These are phyloP conservation scores for Lithophane socia DNA, from an alignment of 2,888 invertebrate species.

Conservation along the genomic window DNA sequence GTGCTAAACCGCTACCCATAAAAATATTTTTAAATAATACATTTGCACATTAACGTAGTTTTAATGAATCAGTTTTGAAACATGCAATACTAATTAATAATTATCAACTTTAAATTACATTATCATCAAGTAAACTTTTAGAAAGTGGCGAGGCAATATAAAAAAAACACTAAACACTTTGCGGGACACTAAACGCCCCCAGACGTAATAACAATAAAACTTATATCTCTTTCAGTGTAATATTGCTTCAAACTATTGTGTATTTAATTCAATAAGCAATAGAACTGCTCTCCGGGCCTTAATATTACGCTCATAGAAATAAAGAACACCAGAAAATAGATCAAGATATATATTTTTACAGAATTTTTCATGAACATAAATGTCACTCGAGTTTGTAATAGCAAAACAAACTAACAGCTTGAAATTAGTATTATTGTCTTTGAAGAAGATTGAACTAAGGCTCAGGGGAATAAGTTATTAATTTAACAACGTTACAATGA, in stretches of 20 bases:
- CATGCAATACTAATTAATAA: not conserved
- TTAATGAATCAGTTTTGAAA: not conserved
- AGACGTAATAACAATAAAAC: not conserved
- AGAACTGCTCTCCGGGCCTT: not conserved
- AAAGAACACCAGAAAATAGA: not conserved
- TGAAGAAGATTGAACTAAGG: constrained; percentile 28
- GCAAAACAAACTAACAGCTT: not conserved
- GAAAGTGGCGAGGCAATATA: not conserved
- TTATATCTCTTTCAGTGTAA: not conserved
- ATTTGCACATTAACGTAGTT: constrained; percentile 10
- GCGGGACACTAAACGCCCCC: not conserved
- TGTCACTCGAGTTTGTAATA: not conserved
- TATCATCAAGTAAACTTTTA: not conserved
- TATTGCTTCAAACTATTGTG: not conserved
- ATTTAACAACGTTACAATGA: no score
- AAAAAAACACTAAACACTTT: not conserved
- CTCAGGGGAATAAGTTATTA: not conserved
- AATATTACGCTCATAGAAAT: not conserved
- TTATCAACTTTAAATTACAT: constrained; percentile 7
- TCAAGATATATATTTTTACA: not conserved
- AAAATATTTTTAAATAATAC: not conserved
- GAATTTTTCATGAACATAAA: not conserved
- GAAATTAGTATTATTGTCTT: constrained; percentile 2
- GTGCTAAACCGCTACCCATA: not conserved
- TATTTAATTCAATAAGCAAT: constrained; percentile 17